Evolutionary conservation across 1,140 invertebrate genomes (phyloP).

Genomic region (Protaetia brevitarsis): DNA sequence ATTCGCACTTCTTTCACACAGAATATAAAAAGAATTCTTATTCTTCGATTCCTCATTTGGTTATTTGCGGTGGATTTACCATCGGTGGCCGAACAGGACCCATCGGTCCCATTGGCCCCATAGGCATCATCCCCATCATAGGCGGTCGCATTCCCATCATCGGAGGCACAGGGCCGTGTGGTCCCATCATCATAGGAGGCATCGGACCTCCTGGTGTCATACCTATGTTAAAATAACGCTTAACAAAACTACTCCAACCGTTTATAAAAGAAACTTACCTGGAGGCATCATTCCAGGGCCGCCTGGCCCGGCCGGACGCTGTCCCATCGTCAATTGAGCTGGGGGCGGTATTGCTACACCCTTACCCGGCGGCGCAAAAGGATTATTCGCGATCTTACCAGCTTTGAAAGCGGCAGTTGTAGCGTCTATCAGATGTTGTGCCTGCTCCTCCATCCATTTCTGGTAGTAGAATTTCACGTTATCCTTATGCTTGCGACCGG

Average conservation of each 20-base stretch:
- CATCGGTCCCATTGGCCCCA: conserved; percentile 71
- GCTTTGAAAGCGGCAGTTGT: conserved; percentile 95
- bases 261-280: conserved; percentile 28
- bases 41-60: conserved; percentile 53
- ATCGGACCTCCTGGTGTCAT: conserved; percentile 64
- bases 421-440: conserved; percentile 96
- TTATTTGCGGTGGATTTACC: conserved; percentile 59
- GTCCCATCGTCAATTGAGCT: conserved; percentile 56
- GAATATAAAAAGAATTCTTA: background rate
- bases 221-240: conserved; percentile 43
- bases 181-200: conserved; percentile 75
- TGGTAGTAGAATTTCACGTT: conserved; percentile 99
- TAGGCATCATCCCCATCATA: conserved; percentile 75
- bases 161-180: conserved; percentile 71
- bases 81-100: conserved; percentile 61
- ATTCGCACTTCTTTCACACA: no score
- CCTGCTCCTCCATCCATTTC: conserved; percentile 99
- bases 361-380: conserved; percentile 67
- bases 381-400: conserved; percentile 90
- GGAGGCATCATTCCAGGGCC: conserved; percentile 68
- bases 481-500: conserved; percentile 98
- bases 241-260: conserved; percentile 14
- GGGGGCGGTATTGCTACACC: conserved; percentile 74
- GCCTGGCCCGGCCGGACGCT: conserved; percentile 55
- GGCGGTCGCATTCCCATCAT: conserved; percentile 78